Percentiles rank a stretch among this genome's conserved stretches.
Evolutionary conservation across 2,797 vertebrate species (phyloP).

Genomic region (Alosa sapidissima): DNA sequence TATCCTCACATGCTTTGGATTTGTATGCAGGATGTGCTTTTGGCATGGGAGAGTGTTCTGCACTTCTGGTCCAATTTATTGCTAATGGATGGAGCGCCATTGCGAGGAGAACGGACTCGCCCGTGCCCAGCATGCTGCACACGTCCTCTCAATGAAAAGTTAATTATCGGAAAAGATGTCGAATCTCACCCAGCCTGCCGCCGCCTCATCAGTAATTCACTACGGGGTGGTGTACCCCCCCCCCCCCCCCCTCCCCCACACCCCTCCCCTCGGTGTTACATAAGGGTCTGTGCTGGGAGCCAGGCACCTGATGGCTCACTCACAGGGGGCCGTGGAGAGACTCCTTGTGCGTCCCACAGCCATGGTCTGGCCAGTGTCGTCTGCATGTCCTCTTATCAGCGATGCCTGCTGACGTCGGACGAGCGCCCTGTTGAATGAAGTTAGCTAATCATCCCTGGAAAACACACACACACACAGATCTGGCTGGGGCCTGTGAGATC

Average conservation of each 20-base stretch:
- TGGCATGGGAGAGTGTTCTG: conserved; percentile 47
- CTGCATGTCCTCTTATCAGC: not conserved
- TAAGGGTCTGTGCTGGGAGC: not conserved
- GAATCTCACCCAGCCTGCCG: conserved; percentile 39
- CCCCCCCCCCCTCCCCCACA: not conserved
- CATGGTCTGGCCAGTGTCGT: not conserved
- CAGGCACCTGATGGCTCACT: not conserved
- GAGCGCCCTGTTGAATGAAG: not conserved
- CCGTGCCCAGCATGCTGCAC: conserved; percentile 58
- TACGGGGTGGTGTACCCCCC: not conserved
- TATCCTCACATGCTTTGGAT: not conserved
- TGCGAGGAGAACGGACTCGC: conserved; percentile 56
- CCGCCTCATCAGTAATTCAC: conserved; percentile 12
- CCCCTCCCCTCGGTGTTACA: not conserved
- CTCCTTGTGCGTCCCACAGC: not conserved
- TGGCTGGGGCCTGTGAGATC: not conserved
- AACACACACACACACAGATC: not conserved
- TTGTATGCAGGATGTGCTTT: conserved; percentile 46
- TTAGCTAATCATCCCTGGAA: not conserved
- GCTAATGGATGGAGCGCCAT: conserved; percentile 62
- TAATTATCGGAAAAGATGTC: conserved; percentile 53
- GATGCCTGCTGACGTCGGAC: not conserved
- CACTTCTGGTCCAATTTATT: conserved; percentile 52
- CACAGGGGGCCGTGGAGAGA: not conserved
- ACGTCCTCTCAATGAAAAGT: conserved; percentile 65